Evolutionary conservation across 1,140 invertebrate genomes (phyloP).

Genomic region (Eueides isabella): DNA sequence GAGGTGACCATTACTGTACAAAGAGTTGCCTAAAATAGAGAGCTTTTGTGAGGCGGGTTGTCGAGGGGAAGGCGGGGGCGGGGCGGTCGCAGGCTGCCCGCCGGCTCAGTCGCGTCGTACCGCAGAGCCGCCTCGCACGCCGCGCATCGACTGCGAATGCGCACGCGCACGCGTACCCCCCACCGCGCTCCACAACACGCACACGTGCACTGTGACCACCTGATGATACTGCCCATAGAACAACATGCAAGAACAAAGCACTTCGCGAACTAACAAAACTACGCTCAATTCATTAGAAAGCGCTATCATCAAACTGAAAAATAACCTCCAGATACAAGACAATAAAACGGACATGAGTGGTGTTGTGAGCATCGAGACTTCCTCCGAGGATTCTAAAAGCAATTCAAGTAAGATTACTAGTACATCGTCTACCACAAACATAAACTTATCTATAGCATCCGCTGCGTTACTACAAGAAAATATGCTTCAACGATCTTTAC

Average conservation of each 20-base stretch:
- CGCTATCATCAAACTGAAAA: conserved; percentile 80
- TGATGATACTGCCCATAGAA: conserved; percentile 45
- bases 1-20: conserved; percentile 81
- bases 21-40: conserved; percentile 82
- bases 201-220: conserved; percentile 56
- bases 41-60: conserved; percentile 78
- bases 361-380: conserved; percentile 64
- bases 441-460: conserved; percentile 79
- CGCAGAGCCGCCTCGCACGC: conserved; percentile 73
- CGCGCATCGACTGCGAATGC: conserved; percentile 54
- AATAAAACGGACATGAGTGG: conserved; percentile 74
- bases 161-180: conserved; percentile 71
- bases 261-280: conserved; percentile 68
- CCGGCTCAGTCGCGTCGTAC: conserved; percentile 77
- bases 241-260: conserved; percentile 79
- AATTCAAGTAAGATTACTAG: conserved; percentile 75
- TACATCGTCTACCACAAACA: conserved; percentile 73
- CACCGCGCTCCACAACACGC: conserved; percentile 58
- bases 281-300: conserved; percentile 78
- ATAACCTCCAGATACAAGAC: conserved; percentile 80
- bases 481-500: conserved; percentile 85
- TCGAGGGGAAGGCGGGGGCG: conserved; percentile 68
- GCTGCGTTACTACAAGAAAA: conserved; percentile 82
- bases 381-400: conserved; percentile 63
- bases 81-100: conserved; percentile 70